Base-by-base conservation (phyloP, 2,888 invertebrate genomes). In the Autographa gamma region DNA sequence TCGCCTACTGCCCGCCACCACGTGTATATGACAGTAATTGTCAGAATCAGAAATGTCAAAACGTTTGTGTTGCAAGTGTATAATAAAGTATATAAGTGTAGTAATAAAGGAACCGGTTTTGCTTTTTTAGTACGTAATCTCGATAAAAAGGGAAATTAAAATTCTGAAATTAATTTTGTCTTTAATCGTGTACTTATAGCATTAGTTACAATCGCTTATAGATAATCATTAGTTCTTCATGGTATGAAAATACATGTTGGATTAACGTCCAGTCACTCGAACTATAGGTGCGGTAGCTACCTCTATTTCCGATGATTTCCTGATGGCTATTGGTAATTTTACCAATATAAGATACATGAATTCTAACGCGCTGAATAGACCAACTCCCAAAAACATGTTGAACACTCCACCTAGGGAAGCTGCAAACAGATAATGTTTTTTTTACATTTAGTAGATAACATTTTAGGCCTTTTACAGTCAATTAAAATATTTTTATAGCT, bases 331-430 rank as follows among this genome's bases (percentile, higher is more conserved):
- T 2, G 90, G 89, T 58, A 91, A 64, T 59, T 87, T 89, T 4
- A 86, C 71, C 31, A 90, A 18, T 14, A 90, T 11, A 4, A 94
- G 82, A 69, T 88, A 92, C 2, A 94, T 18, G 13, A 94, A 79
- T 81, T 95, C 95, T 25, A 95, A 76, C 0, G 90, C 93, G 75
- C 94, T 95, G 72, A 95, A 93, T 6, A 95, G 72, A 7, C 95
- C 94, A 0, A 95, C 92, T 9, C 95, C 95, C 5, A 95, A 83
- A 77, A 95, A 95, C 95, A 95, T 95, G 76, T 93, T 95, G 83
- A 95, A 95, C 2, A 95, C 92, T 48, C 95, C 95, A 4, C 95
- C 95, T 32, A 95, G 77, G 0, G 95, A 95, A 0, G 95, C 95
- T 95, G 90, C 13, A 2, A 90, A 93, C 64, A 60, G 73, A 70